Conservation (phyloP, 2,888 invertebrate genomes). For the Coelogynopora nodosa region DNA sequence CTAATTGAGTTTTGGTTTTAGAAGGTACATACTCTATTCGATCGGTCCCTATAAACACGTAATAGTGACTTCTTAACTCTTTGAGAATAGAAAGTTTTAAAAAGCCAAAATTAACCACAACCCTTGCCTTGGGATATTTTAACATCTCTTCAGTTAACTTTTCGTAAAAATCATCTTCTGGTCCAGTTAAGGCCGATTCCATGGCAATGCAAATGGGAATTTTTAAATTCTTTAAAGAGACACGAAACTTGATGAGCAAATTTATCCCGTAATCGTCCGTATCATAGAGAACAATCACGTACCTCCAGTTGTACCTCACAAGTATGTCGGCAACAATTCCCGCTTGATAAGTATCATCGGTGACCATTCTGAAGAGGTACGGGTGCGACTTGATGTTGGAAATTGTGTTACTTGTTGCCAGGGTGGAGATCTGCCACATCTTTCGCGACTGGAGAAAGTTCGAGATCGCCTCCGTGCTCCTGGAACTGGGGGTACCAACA, state of each 20-base stretch:
- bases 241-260: background rate
- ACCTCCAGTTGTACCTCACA: conserved; percentile 25
- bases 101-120: background rate
- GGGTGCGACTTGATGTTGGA: background rate
- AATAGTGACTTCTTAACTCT: background rate
- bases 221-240: background rate
- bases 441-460: background rate
- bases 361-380: conserved; percentile 1
- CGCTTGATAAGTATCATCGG: conserved; percentile 14
- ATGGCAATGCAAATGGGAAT: background rate
- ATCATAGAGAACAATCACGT: conserved; percentile 14
- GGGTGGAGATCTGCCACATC: background rate
- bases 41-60: background rate
- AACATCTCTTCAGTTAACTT: background rate
- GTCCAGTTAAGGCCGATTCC: background rate
- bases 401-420: background rate
- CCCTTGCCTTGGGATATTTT: background rate
- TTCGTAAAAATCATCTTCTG: background rate
- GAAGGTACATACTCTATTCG: background rate
- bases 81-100: background rate
- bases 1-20: background rate
- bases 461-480: background rate
- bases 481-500: background rate
- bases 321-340: background rate
- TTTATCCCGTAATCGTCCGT: background rate